Conservation (phyloP, 2,888 invertebrate species). For the Xestia c-nigrum region DNA sequence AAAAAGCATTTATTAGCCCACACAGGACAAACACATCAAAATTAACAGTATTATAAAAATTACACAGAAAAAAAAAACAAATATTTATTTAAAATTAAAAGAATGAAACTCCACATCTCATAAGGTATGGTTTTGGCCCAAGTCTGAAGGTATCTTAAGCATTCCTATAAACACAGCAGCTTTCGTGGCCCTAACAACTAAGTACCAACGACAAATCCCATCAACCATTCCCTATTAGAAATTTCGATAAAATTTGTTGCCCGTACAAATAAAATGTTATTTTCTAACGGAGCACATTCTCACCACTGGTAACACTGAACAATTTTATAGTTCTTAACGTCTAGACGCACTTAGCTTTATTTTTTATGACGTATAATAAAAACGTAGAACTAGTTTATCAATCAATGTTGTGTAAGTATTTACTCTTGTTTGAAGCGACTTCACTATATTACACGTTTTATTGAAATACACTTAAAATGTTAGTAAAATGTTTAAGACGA, state of each 20-base stretch:
- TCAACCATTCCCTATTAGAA: constrained; percentile 38
- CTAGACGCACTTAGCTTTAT: constrained; percentile 61
- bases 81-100: too few species aligned
- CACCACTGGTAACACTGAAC: constrained; percentile 31
- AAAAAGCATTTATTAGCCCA: too few species aligned
- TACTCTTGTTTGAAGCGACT: constrained; percentile 11
- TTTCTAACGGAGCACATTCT: constrained; percentile 52
- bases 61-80: too few species aligned
- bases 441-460: constrained; percentile 16
- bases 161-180: not conserved
- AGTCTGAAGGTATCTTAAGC: not conserved
- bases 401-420: constrained; percentile 45
- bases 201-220: constrained; percentile 29
- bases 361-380: constrained; percentile 62
- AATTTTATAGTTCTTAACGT: constrained; percentile 57
- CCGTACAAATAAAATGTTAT: constrained; percentile 51
- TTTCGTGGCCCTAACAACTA: constrained; percentile 27
- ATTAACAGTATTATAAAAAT: too few species aligned
- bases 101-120: too few species aligned
- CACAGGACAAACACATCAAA: too few species aligned
- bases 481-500: not conserved
- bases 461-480: constrained; percentile 3
- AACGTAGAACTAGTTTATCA: constrained; percentile 44
- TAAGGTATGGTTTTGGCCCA: too few species aligned
- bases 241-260: constrained; percentile 59